Percentiles rank a stretch among this genome's conserved stretches.
Evolutionary conservation across 2,888 invertebrate genomes (phyloP).

Genomic region (Pyralis farinalis): DNA sequence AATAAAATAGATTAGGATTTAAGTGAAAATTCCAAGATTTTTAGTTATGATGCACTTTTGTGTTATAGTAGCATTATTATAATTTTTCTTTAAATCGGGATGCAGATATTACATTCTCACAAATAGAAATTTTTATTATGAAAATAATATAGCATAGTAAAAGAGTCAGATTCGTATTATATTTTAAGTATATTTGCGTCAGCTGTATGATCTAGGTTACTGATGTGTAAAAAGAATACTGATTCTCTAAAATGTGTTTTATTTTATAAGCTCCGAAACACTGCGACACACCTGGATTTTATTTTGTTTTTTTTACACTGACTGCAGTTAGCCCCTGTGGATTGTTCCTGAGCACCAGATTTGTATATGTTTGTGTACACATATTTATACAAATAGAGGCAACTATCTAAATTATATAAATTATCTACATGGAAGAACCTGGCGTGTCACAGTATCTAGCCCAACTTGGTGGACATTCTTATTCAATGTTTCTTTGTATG

Average conservation of each 20-base stretch:
- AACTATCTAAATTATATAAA: too few relatives aligned
- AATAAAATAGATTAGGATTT: slow-evolving; percentile 35
- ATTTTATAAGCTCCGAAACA: slow-evolving; percentile 22
- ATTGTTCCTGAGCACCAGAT: too few relatives aligned
- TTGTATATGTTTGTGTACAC: too few relatives aligned
- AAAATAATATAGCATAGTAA: slow-evolving; percentile 54
- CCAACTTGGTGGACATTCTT: too few relatives aligned
- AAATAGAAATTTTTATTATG: slow-evolving; percentile 61
- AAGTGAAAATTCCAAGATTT: slow-evolving; percentile 54
- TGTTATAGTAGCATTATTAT: slow-evolving; percentile 53
- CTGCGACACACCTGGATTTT: too few relatives aligned
- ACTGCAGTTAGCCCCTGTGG: too few relatives aligned
- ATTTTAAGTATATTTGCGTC: slow-evolving; percentile 67
- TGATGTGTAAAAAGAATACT: slow-evolving; percentile 74
- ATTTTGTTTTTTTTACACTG: too few relatives aligned
- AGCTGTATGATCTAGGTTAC: slow-evolving; percentile 64
- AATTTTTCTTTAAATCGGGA: slow-evolving; percentile 53
- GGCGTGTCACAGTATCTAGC: too few relatives aligned
- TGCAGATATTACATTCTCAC: slow-evolving; percentile 56
- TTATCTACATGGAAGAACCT: too few relatives aligned
- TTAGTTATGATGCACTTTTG: slow-evolving; percentile 49
- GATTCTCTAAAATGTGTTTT: slow-evolving; percentile 60
- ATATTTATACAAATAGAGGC: too few relatives aligned
- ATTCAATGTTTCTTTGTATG: too few relatives aligned
- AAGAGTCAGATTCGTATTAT: slow-evolving; percentile 77